These are phyloP conservation scores for Eonycteris spelaea DNA, from an alignment of 2,113 vertebrate genomes.

Conservation along the genomic window DNA sequence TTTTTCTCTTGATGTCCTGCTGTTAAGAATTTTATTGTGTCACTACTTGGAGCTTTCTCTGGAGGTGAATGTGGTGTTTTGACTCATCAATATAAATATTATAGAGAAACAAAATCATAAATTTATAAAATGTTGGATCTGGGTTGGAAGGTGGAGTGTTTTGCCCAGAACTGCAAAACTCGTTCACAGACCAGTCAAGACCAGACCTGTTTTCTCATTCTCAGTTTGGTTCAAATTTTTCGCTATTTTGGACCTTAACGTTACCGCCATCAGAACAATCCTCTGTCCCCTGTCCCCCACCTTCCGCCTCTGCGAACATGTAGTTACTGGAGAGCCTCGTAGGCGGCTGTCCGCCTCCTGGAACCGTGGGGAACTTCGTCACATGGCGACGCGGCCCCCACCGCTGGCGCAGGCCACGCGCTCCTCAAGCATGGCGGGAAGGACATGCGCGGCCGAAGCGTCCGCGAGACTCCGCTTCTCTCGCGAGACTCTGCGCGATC, in stretches of 20 bases:
- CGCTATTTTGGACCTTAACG: neutral
- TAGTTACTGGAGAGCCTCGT: rapidly evolving
- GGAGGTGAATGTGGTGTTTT: neutral
- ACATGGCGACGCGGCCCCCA: neutral
- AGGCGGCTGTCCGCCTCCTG: neutral
- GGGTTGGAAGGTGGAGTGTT: neutral
- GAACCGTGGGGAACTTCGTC: neutral
- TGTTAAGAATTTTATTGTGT: neutral
- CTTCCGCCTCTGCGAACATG: neutral
- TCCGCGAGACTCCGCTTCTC: neutral
- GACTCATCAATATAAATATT: neutral
- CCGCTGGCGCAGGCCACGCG: neutral
- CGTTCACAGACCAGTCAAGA: neutral
- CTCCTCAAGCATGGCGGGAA: neutral
- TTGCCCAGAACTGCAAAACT: neutral
- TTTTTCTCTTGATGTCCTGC: neutral
- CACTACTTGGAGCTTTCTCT: neutral
- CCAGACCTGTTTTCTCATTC: neutral
- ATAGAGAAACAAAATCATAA: neutral
- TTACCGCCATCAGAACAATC: neutral
- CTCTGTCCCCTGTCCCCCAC: rapidly evolving
- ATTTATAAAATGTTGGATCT: neutral
- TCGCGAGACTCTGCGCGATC: neutral
- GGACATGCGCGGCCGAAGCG: neutral
- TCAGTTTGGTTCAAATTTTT: neutral